Percentiles rank a stretch among this genome's conserved stretches.
These are phyloP conservation scores for Cenopis cana DNA, from an alignment of 2,888 invertebrate species.

Conservation along the genomic window DNA sequence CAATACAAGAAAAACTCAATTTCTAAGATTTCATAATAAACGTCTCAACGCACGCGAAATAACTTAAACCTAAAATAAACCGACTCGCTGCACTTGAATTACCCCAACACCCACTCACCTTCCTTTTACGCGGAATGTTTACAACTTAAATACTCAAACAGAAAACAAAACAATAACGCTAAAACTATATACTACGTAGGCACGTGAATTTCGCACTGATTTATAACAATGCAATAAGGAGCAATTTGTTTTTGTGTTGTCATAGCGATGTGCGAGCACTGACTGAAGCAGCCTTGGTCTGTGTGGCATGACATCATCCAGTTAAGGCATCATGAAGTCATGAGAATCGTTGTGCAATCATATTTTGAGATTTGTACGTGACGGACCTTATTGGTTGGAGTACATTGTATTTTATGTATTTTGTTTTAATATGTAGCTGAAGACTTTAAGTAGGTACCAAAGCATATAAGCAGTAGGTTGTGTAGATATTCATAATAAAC, in stretches of 20 bases:
- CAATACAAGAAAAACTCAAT: background rate
- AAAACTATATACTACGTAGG: conserved; percentile 62
- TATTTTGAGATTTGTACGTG: conserved; percentile 29
- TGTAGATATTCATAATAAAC: background rate
- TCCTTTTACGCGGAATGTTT: conserved; percentile 82
- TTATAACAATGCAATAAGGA: conserved; percentile 60
- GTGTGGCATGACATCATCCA: conserved; percentile 66
- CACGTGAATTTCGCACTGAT: conserved; percentile 72
- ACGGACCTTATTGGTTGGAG: conserved; percentile 26
- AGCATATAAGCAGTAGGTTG: background rate
- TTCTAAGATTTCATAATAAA: background rate
- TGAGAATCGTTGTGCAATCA: conserved; percentile 31
- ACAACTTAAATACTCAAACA: conserved; percentile 59
- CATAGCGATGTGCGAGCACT: conserved; percentile 69
- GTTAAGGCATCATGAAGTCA: conserved; percentile 52
- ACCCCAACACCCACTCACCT: conserved; percentile 66
- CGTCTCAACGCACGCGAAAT: background rate
- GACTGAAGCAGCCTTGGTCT: conserved; percentile 56
- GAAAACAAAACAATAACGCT: conserved; percentile 52
- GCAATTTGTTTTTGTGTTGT: conserved; percentile 63
- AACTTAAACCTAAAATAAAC: background rate
- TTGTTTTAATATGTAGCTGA: background rate
- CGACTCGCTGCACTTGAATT: conserved; percentile 9
- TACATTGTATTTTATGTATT: conserved; percentile 6
- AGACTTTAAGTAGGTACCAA: background rate